Base-by-base conservation (phyloP, 2,797 vertebrate genomes). In the Myripristis murdjan region DNA sequence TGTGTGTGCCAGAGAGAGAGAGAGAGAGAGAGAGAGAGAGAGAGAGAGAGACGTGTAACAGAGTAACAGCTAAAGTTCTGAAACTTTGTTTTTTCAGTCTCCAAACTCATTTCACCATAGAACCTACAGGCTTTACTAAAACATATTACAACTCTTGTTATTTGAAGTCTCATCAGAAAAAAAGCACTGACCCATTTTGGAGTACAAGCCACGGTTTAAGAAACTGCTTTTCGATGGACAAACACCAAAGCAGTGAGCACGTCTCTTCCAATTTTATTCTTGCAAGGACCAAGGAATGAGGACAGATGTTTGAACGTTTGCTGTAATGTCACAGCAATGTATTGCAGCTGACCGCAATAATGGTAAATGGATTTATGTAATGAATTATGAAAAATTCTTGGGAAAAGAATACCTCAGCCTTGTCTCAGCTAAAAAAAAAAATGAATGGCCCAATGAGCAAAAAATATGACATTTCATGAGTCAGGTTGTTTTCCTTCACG, bases 91-190 rank as follows among this genome's bases (percentile, higher is more conserved):
- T 10, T 46, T 5, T 24, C 12, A 43, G 28, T 41, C 37, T 7
- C 2, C 20, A 62, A 53, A 49, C 70, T 59, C 1, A 71, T 68
- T 22, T 57, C 0, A 56, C 64, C 22, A 28, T 5, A 28, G 7
- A 73, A 39, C 7, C 7, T n/a, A n/a, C 12, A 46, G 33, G 14
- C 12, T 49, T 23, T n/a, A 33, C 35, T 7, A 35, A 39, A 61
- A 58, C 35, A 9, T 24, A 20, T 35, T 64, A 52, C 1, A 23
- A 54, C 24, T 53, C 6, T 10, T 35, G 23, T n/a, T 64, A 1
- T 20, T 18, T 47, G 39, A 14, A 15, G 47, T 49, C 46, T 44
- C 10, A 51, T 14, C 49, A 56, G 63, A 51, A 55, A 52, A n/a
- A 37, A 52, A 18, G 14, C 35, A 23, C 20, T 18, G 33, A 47